These are phyloP conservation scores for Malacoctenus gilli DNA, from an alignment of 2,797 vertebrate species.

Conservation along the genomic window DNA sequence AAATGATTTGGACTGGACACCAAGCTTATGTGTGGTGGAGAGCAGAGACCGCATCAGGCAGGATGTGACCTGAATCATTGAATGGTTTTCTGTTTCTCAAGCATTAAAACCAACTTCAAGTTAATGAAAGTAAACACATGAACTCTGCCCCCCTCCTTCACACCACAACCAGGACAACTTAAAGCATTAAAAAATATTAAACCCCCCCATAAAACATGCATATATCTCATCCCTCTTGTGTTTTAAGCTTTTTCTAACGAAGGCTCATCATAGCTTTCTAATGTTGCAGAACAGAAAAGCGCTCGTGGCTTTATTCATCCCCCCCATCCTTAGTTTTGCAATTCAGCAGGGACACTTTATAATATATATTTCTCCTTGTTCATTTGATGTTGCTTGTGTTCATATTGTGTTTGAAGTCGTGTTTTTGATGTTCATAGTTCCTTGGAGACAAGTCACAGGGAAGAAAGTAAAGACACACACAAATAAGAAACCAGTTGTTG, in stretches of 20 bases:
- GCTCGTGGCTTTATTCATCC: constrained; percentile 27
- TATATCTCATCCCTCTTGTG: constrained; percentile 21
- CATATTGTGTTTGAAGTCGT: constrained; percentile 65
- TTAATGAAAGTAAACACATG: neutral
- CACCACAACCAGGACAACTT: neutral
- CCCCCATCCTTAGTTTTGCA: constrained; percentile 20
- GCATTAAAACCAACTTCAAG: neutral
- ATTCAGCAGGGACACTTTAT: constrained; percentile 57
- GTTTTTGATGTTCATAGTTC: constrained; percentile 54
- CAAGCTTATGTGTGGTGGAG: too few species aligned
- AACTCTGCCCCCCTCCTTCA: neutral
- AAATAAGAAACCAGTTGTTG: constrained; percentile 17
- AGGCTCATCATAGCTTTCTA: constrained; percentile 24
- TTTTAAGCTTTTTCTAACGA: constrained; percentile 7
- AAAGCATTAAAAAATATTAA: constrained; percentile 27
- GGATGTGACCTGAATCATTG: too few species aligned
- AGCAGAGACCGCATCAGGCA: too few species aligned
- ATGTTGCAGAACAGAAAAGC: constrained; percentile 42
- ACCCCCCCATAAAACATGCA: constrained; percentile 15
- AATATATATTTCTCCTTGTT: constrained; percentile 42
- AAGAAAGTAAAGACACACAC: constrained; percentile 44
- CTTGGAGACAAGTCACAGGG: constrained; percentile 49
- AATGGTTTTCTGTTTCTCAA: neutral
- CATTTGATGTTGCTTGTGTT: constrained; percentile 61
- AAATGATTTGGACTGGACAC: too few species aligned